phyloP scores from a whole-genome alignment of 2,113 vertebrate species.

The Solea senegalensis region DNA sequence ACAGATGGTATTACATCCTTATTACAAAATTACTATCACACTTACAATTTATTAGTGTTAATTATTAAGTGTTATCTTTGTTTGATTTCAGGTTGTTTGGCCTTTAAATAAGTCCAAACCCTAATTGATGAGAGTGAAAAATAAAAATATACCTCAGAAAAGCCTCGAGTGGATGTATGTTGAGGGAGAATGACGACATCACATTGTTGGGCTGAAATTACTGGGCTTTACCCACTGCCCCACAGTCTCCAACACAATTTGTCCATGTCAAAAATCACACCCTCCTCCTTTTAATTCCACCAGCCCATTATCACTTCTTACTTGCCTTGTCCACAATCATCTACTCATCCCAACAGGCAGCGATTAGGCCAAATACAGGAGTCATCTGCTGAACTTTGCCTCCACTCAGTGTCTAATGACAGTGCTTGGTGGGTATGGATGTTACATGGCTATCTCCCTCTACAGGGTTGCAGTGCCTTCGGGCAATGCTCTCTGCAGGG shows the following conservation, averaged over 20 bases:
- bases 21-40: no score
- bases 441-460: conserved; percentile 51
- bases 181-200: conserved; percentile 15
- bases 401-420: conserved; percentile 65
- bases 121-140: not conserved
- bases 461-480: conserved; percentile 22
- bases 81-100: not conserved
- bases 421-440: conserved; percentile 32
- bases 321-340: conserved; percentile 24
- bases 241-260: conserved; percentile 26
- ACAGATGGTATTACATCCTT: no score
- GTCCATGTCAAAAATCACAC: conserved; percentile 9
- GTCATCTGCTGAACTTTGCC: conserved; percentile 66
- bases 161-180: not conserved
- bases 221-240: conserved; percentile 31
- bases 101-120: conserved; percentile 6
- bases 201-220: conserved; percentile 18
- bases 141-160: not conserved
- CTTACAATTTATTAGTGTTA: no score
- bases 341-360: conserved; percentile 38
- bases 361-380: conserved; percentile 53
- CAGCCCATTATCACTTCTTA: conserved; percentile 35
- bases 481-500: conserved; percentile 29
- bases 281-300: conserved; percentile 49
- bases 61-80: not conserved